Evolutionary conservation across 1,140 invertebrate genomes (phyloP).

Genomic region (Dendrolimus kikuchii): DNA sequence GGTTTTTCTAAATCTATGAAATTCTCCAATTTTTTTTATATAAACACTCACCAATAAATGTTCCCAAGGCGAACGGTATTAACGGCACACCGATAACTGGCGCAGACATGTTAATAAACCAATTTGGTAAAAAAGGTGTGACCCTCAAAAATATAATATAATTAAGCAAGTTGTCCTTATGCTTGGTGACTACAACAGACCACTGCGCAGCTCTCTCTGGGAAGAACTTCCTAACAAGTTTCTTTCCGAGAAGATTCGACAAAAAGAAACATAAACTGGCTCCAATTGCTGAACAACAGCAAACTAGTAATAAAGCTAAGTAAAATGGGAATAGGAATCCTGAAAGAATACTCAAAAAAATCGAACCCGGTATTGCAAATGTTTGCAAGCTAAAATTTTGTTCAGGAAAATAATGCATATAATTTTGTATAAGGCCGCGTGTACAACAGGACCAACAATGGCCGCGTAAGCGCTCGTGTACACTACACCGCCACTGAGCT

Average conservation of each 20-base stretch:
- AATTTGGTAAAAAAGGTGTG: slow-evolving; percentile 98
- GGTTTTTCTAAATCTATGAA: too few species aligned
- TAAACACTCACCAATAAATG: slow-evolving; percentile 80
- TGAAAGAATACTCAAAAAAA: slow-evolving; percentile 97
- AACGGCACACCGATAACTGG: slow-evolving; percentile 97
- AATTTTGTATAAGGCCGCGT: neutral
- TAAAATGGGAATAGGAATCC: slow-evolving; percentile 98
- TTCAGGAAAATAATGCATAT: slow-evolving; percentile 40
- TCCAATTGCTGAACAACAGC: slow-evolving; percentile 96
- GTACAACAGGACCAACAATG: neutral
- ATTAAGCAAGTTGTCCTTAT: slow-evolving; percentile 92
- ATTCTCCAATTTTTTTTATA: neutral
- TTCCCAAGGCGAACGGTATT: slow-evolving; percentile 93
- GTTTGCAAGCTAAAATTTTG: slow-evolving; percentile 89
- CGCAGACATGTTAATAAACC: slow-evolving; percentile 99
- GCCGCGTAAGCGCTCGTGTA: too few species aligned
- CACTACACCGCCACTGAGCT: too few species aligned
- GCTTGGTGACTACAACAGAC: slow-evolving; percentile 88
- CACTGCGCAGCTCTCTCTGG: slow-evolving; percentile 90
- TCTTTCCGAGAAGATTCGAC: slow-evolving; percentile 90
- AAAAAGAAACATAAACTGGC: slow-evolving; percentile 96
- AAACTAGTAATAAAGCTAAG: slow-evolving; percentile 91
- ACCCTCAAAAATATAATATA: slow-evolving; percentile 98
- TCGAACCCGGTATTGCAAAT: slow-evolving; percentile 99
- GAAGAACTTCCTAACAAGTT: slow-evolving; percentile 90